Conservation (phyloP, 2,113 vertebrate species). For the Epinephelus cyanopodus region DNA sequence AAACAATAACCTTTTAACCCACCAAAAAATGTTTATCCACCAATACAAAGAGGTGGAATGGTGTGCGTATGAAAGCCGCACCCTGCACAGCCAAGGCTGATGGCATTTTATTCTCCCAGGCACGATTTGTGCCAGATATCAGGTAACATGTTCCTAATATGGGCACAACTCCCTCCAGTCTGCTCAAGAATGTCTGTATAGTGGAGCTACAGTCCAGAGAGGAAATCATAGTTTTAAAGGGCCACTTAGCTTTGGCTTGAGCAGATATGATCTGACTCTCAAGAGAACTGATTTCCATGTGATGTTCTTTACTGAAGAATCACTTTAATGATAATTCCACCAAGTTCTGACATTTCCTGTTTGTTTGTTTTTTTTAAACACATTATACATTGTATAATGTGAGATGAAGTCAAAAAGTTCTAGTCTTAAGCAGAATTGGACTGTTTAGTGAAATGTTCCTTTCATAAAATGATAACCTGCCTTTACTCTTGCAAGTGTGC, state of each 20-base stretch:
- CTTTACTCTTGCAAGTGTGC: background rate
- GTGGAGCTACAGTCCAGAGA: constrained; percentile 32
- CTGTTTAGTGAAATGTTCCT: background rate
- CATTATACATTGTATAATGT: background rate
- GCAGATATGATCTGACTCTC: background rate
- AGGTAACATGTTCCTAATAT: constrained; percentile 80
- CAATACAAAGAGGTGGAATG: background rate
- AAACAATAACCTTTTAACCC: too few relatives aligned
- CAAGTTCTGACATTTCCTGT: background rate
- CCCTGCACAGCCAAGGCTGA: constrained; percentile 13
- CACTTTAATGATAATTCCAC: background rate
- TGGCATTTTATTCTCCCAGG: constrained; percentile 19
- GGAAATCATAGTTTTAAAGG: constrained; percentile 64
- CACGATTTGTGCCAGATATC: constrained; percentile 59
- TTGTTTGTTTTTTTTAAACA: background rate
- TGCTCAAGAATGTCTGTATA: constrained; percentile 66
- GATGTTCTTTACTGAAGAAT: background rate
- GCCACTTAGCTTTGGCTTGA: constrained; percentile 14
- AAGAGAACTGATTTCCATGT: background rate
- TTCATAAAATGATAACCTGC: background rate
- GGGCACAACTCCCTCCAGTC: constrained; percentile 68
- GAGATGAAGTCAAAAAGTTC: background rate
- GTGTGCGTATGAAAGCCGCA: background rate
- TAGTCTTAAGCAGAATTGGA: too few relatives aligned
- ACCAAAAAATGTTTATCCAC: background rate